Conservation (phyloP, 2,888 invertebrate species). For the Lasioglossum lativentre region DNA sequence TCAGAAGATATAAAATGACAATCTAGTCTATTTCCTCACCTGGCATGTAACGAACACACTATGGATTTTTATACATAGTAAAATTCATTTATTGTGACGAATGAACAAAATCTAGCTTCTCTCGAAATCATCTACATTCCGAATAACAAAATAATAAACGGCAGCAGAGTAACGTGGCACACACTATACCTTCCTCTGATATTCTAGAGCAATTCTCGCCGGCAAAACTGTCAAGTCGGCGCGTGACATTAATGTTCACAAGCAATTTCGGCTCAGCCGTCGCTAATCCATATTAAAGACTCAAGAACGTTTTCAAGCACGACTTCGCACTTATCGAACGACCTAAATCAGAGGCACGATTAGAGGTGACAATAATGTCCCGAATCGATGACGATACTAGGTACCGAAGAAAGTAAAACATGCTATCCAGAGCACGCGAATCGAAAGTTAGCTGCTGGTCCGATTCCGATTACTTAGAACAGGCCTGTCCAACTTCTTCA, state of each 20-base stretch:
- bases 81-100: neutral
- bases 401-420: neutral
- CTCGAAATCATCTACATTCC: no score
- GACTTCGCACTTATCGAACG: slow-evolving; percentile 6
- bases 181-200: neutral
- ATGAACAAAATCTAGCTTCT: no score
- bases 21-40: no score
- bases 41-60: no score
- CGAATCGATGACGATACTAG: slow-evolving; percentile 7
- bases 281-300: neutral
- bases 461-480: neutral
- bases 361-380: slow-evolving; percentile 36
- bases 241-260: neutral
- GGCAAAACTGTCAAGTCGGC: neutral
- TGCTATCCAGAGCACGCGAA: neutral
- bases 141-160: neutral
- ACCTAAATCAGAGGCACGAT: slow-evolving; percentile 1
- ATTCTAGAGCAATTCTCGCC: neutral
- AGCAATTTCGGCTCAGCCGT: neutral
- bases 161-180: neutral
- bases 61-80: neutral
- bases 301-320: neutral
- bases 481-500: no score
- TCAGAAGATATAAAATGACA: neutral
- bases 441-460: neutral